A percentile compares a stretch with the other conserved stretches of the same genome.
Conservation (phyloP, 2,797 vertebrate species). For the Vespertilio murinus region DNA sequence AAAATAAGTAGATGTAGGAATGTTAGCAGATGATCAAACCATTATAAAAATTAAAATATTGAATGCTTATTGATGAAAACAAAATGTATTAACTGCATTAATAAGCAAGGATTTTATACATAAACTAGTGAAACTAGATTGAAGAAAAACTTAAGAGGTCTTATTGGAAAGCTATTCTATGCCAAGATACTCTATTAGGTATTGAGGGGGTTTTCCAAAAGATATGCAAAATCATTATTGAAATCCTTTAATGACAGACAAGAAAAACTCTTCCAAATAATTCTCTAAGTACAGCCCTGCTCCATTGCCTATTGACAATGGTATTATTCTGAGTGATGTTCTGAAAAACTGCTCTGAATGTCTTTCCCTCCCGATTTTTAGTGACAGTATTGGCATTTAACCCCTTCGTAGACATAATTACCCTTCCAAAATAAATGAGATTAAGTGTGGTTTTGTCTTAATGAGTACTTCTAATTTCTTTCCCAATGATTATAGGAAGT, state of each 20-base stretch:
- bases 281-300: neutral
- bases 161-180: neutral
- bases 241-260: neutral
- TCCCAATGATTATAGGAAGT: neutral
- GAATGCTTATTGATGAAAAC: neutral
- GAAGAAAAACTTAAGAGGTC: neutral
- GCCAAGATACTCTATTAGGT: neutral
- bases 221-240: neutral
- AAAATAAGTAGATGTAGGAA: neutral
- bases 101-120: neutral
- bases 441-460: conserved; percentile 38
- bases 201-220: neutral
- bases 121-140: neutral
- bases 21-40: neutral
- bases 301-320: conserved; percentile 34
- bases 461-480: conserved; percentile 42
- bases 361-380: conserved; percentile 38
- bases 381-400: conserved; percentile 21
- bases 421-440: conserved; percentile 31
- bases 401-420: conserved; percentile 27
- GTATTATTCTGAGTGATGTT: conserved; percentile 20
- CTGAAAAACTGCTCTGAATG: neutral
- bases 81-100: neutral
- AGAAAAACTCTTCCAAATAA: neutral
- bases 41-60: neutral